Evolutionary conservation across 2,797 vertebrate species (phyloP).

Genomic region (Aratinga solstitialis): DNA sequence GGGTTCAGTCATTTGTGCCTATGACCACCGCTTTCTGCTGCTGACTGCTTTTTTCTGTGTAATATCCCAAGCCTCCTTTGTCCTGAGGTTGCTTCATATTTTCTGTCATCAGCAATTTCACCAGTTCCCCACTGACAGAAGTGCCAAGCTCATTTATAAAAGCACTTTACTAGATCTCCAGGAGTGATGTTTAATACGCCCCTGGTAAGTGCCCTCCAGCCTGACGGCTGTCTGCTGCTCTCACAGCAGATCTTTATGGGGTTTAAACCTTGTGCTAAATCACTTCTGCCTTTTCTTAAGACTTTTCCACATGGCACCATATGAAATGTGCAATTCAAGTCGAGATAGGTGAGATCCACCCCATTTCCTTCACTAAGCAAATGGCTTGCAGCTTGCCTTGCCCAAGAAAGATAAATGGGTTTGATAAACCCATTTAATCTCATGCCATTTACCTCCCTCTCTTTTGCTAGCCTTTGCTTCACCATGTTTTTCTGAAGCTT

Average conservation of each 20-base stretch:
- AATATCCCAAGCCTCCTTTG: neutral
- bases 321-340: neutral
- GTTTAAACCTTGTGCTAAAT: neutral
- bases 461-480: neutral
- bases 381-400: constrained; percentile 25
- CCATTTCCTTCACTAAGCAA: neutral
- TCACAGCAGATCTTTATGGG: neutral
- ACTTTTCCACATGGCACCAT: neutral
- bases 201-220: neutral
- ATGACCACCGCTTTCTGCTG: neutral
- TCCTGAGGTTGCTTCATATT: neutral
- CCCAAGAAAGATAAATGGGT: constrained; percentile 25
- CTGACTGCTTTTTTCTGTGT: neutral
- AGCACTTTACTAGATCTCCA: constrained; percentile 1
- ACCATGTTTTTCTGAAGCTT: neutral
- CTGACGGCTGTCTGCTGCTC: neutral
- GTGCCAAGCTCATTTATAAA: constrained; percentile 25
- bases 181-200: neutral
- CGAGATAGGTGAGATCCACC: neutral
- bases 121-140: neutral
- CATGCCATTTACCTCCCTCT: constrained; percentile 12
- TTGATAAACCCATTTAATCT: constrained; percentile 55
- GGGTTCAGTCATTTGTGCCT: neutral
- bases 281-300: neutral
- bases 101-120: constrained; percentile 46